Conservation (phyloP, 2,888 invertebrate species). For the Stenichneumon culpator region DNA sequence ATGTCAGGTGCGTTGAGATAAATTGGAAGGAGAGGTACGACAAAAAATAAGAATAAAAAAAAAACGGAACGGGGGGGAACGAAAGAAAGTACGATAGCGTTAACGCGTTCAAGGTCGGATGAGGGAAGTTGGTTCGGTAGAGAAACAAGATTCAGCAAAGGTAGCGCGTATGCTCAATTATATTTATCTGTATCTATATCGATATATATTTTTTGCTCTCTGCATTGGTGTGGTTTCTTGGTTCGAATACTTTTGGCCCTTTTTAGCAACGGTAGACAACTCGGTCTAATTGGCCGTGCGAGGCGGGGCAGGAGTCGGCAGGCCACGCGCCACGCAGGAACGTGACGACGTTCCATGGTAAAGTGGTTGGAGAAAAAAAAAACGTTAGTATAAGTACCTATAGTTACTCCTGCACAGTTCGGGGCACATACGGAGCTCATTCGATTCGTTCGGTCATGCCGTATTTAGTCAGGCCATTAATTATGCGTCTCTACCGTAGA, state of each 20-base stretch:
- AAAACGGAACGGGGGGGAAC: not conserved
- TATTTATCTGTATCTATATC: no score
- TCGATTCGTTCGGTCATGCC: constrained; percentile 62
- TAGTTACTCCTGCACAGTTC: constrained; percentile 16
- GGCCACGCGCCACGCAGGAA: constrained; percentile 4
- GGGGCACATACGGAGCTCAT: constrained; percentile 35
- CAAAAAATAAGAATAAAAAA: not conserved
- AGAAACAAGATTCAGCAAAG: not conserved
- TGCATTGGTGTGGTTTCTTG: not conserved
- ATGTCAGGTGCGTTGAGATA: constrained; percentile 12
- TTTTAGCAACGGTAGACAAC: constrained; percentile 30
- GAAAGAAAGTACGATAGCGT: constrained; percentile 1
- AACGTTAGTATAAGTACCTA: not conserved
- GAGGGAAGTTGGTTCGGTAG: not conserved
- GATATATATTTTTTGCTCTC: constrained; percentile 2
- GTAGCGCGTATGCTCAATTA: not conserved
- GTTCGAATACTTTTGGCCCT: constrained; percentile 37
- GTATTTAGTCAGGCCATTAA: constrained; percentile 78
- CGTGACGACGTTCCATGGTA: not conserved
- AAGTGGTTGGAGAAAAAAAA: not conserved
- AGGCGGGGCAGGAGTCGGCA: not conserved
- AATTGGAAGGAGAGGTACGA: constrained; percentile 23
- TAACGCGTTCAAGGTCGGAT: constrained; percentile 5
- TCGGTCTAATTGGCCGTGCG: constrained; percentile 55
- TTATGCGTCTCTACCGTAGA: constrained; percentile 77